A percentile compares a stretch with the other conserved stretches of the same genome.
Conservation (phyloP, 2,888 invertebrate genomes). For the Chrysotoxum bicinctum region DNA sequence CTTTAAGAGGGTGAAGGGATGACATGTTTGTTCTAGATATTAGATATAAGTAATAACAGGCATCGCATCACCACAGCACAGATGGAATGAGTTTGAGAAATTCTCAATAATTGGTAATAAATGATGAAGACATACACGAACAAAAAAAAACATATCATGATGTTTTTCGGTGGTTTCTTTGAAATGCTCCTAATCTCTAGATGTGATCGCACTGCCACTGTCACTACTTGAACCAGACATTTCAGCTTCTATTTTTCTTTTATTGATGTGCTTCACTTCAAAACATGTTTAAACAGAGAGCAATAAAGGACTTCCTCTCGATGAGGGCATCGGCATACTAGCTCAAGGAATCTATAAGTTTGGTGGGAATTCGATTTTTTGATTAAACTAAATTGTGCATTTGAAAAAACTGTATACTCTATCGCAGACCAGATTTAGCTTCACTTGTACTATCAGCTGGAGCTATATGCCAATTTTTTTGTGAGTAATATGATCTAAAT, state of each 20-base stretch:
- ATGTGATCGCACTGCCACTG: constrained; percentile 57
- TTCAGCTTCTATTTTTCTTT: neutral
- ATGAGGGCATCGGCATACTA: neutral
- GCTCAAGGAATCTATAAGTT: neutral
- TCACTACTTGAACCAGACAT: constrained; percentile 51
- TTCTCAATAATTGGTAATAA: constrained; percentile 38
- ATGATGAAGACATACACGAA: neutral
- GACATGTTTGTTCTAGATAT: constrained; percentile 70
- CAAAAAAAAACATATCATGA: neutral
- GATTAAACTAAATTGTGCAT: no score
- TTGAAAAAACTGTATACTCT: no score
- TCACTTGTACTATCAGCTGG: no score
- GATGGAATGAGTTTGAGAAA: constrained; percentile 22
- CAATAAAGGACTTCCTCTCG: constrained; percentile 59
- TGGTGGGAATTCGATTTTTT: no score
- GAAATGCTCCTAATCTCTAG: constrained; percentile 48
- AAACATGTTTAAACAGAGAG: constrained; percentile 16
- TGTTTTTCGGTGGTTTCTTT: constrained; percentile 51
- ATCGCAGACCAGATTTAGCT: no score
- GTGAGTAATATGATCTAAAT: no score
- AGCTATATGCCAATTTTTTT: no score
- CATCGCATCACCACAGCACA: constrained; percentile 28
- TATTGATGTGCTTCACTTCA: constrained; percentile 25
- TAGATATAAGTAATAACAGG: constrained; percentile 54
- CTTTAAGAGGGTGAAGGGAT: constrained; percentile 65